Evolutionary conservation across 1,140 invertebrate species (phyloP).

Genomic region (Epicauta chinensis): DNA sequence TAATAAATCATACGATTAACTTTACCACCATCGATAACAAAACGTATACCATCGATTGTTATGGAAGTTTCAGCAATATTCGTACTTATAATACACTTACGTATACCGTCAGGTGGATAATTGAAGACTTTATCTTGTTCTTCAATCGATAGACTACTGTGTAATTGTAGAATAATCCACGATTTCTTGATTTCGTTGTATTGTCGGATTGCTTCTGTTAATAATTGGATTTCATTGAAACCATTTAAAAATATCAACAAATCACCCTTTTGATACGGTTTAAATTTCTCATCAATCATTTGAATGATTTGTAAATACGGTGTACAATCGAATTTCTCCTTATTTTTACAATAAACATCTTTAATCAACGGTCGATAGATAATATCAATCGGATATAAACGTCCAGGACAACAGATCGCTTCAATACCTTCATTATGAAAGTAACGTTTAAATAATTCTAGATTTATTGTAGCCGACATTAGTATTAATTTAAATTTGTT

Average conservation of each 20-base stretch:
- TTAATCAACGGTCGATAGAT: slow-evolving; percentile 76
- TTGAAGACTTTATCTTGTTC: slow-evolving; percentile 99
- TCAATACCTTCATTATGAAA: slow-evolving; percentile 74
- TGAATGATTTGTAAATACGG: slow-evolving; percentile 91
- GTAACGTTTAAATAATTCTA: slow-evolving; percentile 85
- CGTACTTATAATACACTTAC: slow-evolving; percentile 98
- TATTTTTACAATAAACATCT: slow-evolving; percentile 62
- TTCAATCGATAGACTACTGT: slow-evolving; percentile 84
- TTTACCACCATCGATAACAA: slow-evolving; percentile 95
- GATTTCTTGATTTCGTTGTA: slow-evolving; percentile 75
- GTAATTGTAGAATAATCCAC: slow-evolving; percentile 94
- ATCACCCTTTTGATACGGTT: slow-evolving; percentile 84
- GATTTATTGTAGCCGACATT: slow-evolving; percentile 99
- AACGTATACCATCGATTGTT: slow-evolving; percentile 97
- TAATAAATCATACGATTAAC: slow-evolving; percentile 98
- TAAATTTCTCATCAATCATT: slow-evolving; percentile 85
- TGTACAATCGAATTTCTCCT: slow-evolving; percentile 75
- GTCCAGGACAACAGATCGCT: slow-evolving; percentile 87
- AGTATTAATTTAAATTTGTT: slow-evolving; percentile 85
- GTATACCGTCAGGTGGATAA: slow-evolving; percentile 86
- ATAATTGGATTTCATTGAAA: slow-evolving; percentile 86
- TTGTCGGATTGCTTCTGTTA: slow-evolving; percentile 80
- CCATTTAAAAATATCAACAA: slow-evolving; percentile 95
- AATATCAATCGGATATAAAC: slow-evolving; percentile 87
- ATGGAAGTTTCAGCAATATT: slow-evolving; percentile 99